Evolutionary conservation across 2,113 vertebrate species (phyloP).

Genomic region (Sphaerodactylus townsendi): DNA sequence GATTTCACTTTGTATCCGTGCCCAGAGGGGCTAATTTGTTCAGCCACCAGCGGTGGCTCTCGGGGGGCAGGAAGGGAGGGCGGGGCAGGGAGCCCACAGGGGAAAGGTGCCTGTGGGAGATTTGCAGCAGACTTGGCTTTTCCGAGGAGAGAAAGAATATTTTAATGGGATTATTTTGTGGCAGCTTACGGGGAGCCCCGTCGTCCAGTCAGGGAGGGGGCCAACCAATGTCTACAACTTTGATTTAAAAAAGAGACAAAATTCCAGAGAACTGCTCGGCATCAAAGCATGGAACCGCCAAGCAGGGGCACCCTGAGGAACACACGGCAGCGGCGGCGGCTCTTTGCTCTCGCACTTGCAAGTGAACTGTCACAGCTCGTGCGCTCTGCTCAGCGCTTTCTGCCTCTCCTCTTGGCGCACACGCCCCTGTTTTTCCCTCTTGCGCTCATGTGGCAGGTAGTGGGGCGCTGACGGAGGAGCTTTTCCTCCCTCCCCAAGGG

Average conservation of each 20-base stretch:
- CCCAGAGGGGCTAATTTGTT: neutral
- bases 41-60: no score
- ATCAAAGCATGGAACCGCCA: neutral
- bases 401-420: neutral
- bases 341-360: neutral
- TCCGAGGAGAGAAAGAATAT: neutral
- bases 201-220: neutral
- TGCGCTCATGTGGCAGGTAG: neutral
- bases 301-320: slow-evolving; percentile 7
- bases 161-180: slow-evolving; percentile 2
- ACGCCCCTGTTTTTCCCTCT: neutral
- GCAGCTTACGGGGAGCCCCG: neutral
- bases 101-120: neutral
- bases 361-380: neutral
- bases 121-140: neutral
- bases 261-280: neutral
- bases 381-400: neutral
- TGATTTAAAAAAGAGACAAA: neutral
- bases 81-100: no score
- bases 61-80: neutral
- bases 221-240: neutral
- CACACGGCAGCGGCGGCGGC: no score
- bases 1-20: neutral
- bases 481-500: slow-evolving; percentile 3
- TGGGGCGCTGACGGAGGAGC: neutral